A percentile compares a stretch with the other conserved stretches of the same genome.
These are phyloP conservation scores for Spodoptera littoralis DNA, from an alignment of 2,888 invertebrate genomes.

Conservation along the genomic window DNA sequence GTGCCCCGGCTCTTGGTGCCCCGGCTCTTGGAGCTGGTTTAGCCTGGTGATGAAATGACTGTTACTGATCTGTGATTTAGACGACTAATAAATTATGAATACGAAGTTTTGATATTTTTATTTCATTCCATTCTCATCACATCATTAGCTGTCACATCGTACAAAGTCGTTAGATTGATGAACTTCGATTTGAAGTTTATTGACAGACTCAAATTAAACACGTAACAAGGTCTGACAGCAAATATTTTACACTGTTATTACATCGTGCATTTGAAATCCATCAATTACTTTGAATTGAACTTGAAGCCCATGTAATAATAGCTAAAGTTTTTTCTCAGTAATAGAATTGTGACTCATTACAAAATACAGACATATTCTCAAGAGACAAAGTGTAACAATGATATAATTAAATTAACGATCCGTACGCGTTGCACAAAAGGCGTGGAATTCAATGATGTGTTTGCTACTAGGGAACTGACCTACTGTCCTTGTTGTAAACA, in stretches of 20 bases:
- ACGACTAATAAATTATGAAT: constrained; percentile 49
- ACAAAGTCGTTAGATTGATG: constrained; percentile 20
- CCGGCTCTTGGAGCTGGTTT: constrained; percentile 36
- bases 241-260: constrained; percentile 8
- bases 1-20: constrained; percentile 45
- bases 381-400: constrained; percentile 50
- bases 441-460: constrained; percentile 35
- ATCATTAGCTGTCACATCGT: neutral
- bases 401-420: constrained; percentile 55
- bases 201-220: constrained; percentile 1
- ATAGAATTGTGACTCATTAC: constrained; percentile 24
- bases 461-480: constrained; percentile 43
- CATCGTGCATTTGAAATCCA: neutral
- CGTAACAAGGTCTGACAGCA: constrained; percentile 10
- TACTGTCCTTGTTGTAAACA: constrained; percentile 39
- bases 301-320: neutral
- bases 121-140: constrained; percentile 10
- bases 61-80: constrained; percentile 51
- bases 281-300: constrained; percentile 4
- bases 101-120: constrained; percentile 16
- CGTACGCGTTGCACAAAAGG: constrained; percentile 45
- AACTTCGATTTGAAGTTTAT: constrained; percentile 3
- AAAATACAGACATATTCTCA: constrained; percentile 38
- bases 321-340: constrained; percentile 1
- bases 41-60: constrained; percentile 50